phyloP scores from a whole-genome alignment of 37 sponge, comb jelly and placozoan species.

The Spongilla lacustris region DNA sequence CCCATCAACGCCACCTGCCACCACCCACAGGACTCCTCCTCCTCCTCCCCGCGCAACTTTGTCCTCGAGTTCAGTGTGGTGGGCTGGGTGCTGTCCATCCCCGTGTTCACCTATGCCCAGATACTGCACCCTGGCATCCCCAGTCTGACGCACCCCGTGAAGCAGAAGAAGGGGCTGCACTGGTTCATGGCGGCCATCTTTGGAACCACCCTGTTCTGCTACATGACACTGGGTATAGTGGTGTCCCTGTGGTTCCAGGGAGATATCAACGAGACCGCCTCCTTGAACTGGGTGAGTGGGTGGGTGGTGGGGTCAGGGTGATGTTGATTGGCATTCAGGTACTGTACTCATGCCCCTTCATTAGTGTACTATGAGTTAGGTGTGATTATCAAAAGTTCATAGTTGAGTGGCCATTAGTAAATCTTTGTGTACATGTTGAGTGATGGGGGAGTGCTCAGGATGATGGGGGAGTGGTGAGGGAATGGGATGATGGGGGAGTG shows the following conservation, averaged over 20 bases:
- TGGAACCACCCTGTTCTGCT: conserved; percentile 40
- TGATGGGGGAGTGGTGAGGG: too few species aligned
- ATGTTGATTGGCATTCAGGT: too few species aligned
- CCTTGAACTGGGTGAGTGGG: conserved; percentile 84
- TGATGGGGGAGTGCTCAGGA: too few species aligned
- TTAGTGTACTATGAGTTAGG: too few species aligned
- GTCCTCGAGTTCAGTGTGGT: conserved; percentile 2
- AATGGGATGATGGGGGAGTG: too few species aligned
- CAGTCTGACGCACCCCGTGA: conserved; percentile 73
- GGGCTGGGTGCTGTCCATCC: conserved; percentile 79
- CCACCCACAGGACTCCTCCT: neutral
- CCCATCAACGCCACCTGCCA: neutral
- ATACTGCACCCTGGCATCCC: conserved; percentile 83
- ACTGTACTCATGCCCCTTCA: too few species aligned
- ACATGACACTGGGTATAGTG: conserved; percentile 72
- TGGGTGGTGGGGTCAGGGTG: neutral
- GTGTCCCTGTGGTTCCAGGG: conserved; percentile 78
- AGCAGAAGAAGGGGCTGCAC: conserved; percentile 59
- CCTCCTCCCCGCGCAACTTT: neutral
- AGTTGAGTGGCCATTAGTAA: too few species aligned
- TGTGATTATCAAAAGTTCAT: too few species aligned
- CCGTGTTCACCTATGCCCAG: conserved; percentile 81
- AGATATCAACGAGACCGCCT: conserved; percentile 66
- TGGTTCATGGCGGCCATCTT: conserved; percentile 64
- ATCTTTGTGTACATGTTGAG: too few species aligned